Percentiles rank a stretch among this genome's conserved stretches.
phyloP scores from a whole-genome alignment of 2,113 vertebrate genomes.

The Pholis gunnellus region DNA sequence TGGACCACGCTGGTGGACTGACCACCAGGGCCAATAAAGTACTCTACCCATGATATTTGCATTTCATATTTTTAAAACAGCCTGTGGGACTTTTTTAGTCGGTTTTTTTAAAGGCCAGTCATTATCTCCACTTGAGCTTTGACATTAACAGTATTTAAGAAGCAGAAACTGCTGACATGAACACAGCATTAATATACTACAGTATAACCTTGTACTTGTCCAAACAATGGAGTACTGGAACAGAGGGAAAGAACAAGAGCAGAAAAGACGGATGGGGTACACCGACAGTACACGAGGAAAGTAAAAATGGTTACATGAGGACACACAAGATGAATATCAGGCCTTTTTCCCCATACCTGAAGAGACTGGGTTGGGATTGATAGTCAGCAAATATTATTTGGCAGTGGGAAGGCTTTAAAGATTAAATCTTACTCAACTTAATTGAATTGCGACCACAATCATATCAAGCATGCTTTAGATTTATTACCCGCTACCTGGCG shows the following conservation, averaged over 20 bases:
- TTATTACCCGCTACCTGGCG: slow-evolving; percentile 31
- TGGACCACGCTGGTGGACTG: neutral
- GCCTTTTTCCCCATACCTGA: neutral
- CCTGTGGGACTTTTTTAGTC: neutral
- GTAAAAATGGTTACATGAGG: neutral
- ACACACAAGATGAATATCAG: slow-evolving; percentile 16
- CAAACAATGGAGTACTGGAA: neutral
- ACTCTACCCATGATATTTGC: neutral
- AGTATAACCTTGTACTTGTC: neutral
- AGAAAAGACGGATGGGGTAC: neutral
- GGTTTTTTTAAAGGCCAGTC: neutral
- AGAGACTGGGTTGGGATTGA: neutral
- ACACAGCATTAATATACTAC: neutral
- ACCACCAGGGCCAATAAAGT: neutral
- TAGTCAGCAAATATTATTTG: slow-evolving; percentile 39
- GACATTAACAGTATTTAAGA: neutral
- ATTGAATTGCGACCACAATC: slow-evolving; percentile 19
- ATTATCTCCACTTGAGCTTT: neutral
- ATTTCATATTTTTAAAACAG: neutral
- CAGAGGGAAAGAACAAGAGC: neutral
- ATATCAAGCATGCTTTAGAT: slow-evolving; percentile 38
- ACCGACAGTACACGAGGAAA: neutral
- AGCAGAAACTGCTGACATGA: neutral
- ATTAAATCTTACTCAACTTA: slow-evolving; percentile 33
- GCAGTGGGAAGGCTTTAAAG: slow-evolving; percentile 11